Base-by-base conservation (phyloP, 1,140 invertebrate genomes). In the Planococcus citri region DNA sequence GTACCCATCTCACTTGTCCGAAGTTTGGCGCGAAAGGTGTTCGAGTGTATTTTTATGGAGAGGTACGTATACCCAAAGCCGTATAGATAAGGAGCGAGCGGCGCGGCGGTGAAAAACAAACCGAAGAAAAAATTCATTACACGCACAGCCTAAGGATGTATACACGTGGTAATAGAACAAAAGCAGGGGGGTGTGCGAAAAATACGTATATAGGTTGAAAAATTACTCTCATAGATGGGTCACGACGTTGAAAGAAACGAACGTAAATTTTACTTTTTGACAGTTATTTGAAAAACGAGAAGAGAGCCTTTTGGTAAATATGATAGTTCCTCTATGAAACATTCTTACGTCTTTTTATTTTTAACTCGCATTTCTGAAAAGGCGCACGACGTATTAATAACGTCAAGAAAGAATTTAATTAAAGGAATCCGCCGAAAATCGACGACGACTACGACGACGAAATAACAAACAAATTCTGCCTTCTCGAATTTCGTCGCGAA, bases 181-280 rank as follows among this genome's bases (percentile, higher is more conserved):
- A 33, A 33, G 12, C 3, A 33, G 12, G 12, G 12, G 29, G 29
- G 29, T 6, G 29, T 12, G 29, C 29, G 29, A 33, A 33, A 33
- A 33, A 12, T 33, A 33, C 29, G 29, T 33, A 33, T n/a, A n/a
- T 33, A 33, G 29, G 10, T 51, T 17, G 41, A 51, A 51, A 51
- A 51, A 51, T 20, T 51, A 51, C 41, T 51, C 41, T 14, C 41
- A 17, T 20, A 14, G 33, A 37, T 51, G 41, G 41, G 41, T 51
- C 41, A 51, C n/a, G 41, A 51, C 41, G 41, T 51, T 51, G n/a
- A 51, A 51, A 51, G 41, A 51, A 51, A 51, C 41, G 41, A 51
- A 51, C 41, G 41, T 51, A 51, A 51, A 51, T 51, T 51, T 51
- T 51, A 51, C 41, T 51, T 51, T 51, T 51, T 51, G 41, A 51